Evolutionary conservation across 2,797 vertebrate species (phyloP).

Genomic region (Notoglanidium macrostoma): DNA sequence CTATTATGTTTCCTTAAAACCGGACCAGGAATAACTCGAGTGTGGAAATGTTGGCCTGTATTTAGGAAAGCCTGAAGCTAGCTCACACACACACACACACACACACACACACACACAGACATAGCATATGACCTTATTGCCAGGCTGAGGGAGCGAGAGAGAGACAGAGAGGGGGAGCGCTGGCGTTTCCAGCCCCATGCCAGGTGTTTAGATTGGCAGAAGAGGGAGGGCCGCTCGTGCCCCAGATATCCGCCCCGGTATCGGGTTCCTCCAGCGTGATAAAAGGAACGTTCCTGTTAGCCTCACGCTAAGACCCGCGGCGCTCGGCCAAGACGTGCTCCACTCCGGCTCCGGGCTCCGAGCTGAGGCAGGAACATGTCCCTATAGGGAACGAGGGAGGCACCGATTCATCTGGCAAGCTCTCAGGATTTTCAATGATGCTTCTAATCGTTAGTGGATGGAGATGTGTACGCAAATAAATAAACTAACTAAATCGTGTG

Average conservation of each 20-base stretch:
- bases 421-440: neutral
- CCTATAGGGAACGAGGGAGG: neutral
- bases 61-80: slow-evolving; percentile 23
- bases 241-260: slow-evolving; percentile 50
- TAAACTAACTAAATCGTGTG: too few species aligned
- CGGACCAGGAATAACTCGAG: slow-evolving; percentile 24
- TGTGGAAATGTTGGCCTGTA: slow-evolving; percentile 32
- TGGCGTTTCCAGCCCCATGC: slow-evolving; percentile 62
- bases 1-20: slow-evolving; percentile 36
- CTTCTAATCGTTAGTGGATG: neutral
- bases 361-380: neutral
- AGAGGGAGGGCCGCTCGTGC: slow-evolving; percentile 51
- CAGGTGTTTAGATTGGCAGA: slow-evolving; percentile 77
- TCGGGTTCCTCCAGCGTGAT: slow-evolving; percentile 59
- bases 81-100: neutral
- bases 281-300: slow-evolving; percentile 61
- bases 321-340: slow-evolving; percentile 45
- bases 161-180: neutral
- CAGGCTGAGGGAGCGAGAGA: slow-evolving; percentile 3
- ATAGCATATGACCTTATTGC: slow-evolving; percentile 52
- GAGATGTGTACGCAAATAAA: neutral
- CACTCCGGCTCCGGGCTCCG: slow-evolving; percentile 11
- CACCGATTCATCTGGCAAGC: neutral
- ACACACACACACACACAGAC: slow-evolving; percentile 48
- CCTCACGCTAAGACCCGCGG: slow-evolving; percentile 52